Conservation (phyloP, 1,140 invertebrate genomes). For the Atta colombica region DNA sequence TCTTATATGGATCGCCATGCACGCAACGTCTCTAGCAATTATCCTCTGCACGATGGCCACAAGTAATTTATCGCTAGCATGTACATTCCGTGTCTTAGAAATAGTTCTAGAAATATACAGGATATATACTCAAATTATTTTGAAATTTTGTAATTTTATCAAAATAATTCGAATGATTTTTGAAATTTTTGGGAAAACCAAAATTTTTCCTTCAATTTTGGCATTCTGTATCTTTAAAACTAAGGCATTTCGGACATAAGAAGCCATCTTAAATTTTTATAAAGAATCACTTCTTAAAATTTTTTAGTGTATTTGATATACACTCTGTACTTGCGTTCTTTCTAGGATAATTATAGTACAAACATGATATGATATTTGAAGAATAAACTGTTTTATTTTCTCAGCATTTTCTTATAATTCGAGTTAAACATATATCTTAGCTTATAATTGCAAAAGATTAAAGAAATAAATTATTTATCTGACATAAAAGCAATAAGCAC, state of each 20-base stretch:
- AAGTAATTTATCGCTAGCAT: slow-evolving; percentile 50
- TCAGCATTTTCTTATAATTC: too few relatives aligned
- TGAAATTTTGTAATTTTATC: too few relatives aligned
- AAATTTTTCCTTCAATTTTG: too few relatives aligned
- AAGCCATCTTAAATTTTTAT: too few relatives aligned
- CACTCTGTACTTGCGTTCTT: neutral
- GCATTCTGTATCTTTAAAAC: too few relatives aligned
- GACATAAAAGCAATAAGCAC: neutral
- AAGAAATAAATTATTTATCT: slow-evolving; percentile 7
- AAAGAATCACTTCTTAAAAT: too few relatives aligned
- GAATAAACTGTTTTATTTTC: neutral
- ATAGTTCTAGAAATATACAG: neutral
- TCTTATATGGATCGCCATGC: slow-evolving; percentile 55
- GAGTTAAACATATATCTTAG: neutral
- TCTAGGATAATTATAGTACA: slow-evolving; percentile 2
- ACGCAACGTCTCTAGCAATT: slow-evolving; percentile 65
- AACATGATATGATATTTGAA: slow-evolving; percentile 1
- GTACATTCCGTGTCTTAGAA: neutral
- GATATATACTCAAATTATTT: too few relatives aligned
- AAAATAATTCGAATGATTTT: too few relatives aligned
- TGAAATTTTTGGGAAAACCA: too few relatives aligned
- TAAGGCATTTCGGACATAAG: too few relatives aligned
- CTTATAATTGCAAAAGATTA: neutral
- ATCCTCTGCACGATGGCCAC: slow-evolving; percentile 61
- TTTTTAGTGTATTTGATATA: too few relatives aligned